Evolutionary conservation across 2,888 invertebrate species (phyloP).

Genomic region (Andrena bicolor): DNA sequence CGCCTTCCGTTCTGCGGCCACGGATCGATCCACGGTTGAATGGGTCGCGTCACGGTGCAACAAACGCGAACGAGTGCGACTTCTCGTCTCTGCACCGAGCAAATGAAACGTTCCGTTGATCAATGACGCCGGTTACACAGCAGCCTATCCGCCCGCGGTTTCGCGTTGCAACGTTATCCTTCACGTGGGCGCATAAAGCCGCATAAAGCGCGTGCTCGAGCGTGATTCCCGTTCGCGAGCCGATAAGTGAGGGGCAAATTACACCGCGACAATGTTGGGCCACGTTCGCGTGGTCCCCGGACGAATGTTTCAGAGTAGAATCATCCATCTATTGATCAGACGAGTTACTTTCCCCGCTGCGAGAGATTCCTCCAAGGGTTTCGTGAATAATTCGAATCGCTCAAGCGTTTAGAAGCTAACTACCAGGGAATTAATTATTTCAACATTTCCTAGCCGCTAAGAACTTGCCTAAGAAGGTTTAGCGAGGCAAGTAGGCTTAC

Average conservation of each 20-base stretch:
- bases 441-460: not conserved
- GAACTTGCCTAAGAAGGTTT: not conserved
- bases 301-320: too few relatives aligned
- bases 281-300: too few relatives aligned
- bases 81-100: constrained; percentile 35
- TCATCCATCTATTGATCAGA: too few relatives aligned
- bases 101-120: constrained; percentile 61
- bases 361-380: too few relatives aligned
- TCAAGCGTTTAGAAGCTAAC: too few relatives aligned
- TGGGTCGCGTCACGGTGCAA: constrained; percentile 19
- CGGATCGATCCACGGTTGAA: constrained; percentile 46
- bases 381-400: too few relatives aligned
- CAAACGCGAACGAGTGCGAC: constrained; percentile 46
- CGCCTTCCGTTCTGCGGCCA: constrained; percentile 31
- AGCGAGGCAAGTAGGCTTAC: not conserved
- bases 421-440: not conserved
- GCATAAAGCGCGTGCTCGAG: constrained; percentile 43
- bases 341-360: too few relatives aligned
- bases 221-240: constrained; percentile 40
- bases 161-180: constrained; percentile 43
- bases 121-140: constrained; percentile 39
- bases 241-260: constrained; percentile 48
- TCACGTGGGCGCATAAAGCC: constrained; percentile 17
- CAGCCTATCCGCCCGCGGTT: constrained; percentile 39
- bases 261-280: too few relatives aligned